A percentile compares a stretch with the other conserved stretches of the same genome.
Evolutionary conservation across 2,113 vertebrate species (phyloP).

Genomic region (Todiramphus chloris): DNA sequence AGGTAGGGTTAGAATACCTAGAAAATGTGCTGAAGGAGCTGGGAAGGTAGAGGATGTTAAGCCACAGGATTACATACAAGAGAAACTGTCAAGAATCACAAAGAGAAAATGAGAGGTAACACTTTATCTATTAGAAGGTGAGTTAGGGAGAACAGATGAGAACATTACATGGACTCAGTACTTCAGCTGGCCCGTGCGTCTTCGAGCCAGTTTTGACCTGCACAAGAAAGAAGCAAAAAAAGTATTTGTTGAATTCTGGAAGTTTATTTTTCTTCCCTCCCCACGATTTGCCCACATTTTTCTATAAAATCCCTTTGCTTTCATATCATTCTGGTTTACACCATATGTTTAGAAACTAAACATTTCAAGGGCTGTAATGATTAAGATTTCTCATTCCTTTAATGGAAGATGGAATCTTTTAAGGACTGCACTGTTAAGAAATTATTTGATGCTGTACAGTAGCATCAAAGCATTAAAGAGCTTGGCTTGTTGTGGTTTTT

Average conservation of each 20-base stretch:
- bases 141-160: slow-evolving; percentile 66
- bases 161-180: slow-evolving; percentile 68
- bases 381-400: background rate
- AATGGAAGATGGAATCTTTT: background rate
- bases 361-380: background rate
- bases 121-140: slow-evolving; percentile 78
- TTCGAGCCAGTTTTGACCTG: slow-evolving; percentile 94
- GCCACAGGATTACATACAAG: slow-evolving; percentile 93
- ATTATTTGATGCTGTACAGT: background rate
- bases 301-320: background rate
- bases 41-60: slow-evolving; percentile 72
- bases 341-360: background rate
- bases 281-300: background rate
- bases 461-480: background rate
- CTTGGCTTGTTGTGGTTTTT: background rate
- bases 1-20: slow-evolving; percentile 57
- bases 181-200: slow-evolving; percentile 86
- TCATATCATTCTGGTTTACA: background rate
- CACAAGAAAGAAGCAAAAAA: background rate
- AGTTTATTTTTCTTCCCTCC: background rate
- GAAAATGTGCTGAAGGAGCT: slow-evolving; percentile 55
- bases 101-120: slow-evolving; percentile 88
- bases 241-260: background rate
- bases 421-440: background rate
- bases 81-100: slow-evolving; percentile 93